Evolutionary conservation across 2,113 vertebrate genomes (phyloP).

Genomic region (Anhinga anhinga): DNA sequence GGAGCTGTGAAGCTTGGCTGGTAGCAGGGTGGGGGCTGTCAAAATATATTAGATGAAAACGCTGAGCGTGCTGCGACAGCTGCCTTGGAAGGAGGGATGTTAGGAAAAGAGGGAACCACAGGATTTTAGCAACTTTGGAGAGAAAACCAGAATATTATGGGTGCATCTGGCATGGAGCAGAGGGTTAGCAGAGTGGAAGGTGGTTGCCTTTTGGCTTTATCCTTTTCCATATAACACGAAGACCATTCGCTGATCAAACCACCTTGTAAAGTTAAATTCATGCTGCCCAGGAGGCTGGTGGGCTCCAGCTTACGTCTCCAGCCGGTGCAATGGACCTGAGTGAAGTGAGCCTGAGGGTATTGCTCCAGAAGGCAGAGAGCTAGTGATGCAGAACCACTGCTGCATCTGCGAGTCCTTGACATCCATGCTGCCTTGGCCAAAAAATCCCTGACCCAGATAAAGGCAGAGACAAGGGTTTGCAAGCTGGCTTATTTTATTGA

Average conservation of each 20-base stretch:
- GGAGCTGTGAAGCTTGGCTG: neutral
- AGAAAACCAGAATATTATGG: neutral
- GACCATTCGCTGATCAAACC: neutral
- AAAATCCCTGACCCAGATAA: neutral
- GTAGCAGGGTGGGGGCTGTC: neutral
- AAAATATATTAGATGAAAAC: neutral
- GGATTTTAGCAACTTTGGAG: neutral
- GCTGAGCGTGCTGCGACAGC: neutral
- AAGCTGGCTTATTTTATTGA: neutral
- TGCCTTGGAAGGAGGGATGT: neutral
- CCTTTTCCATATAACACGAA: rapidly evolving
- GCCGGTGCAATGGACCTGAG: neutral
- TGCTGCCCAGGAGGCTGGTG: neutral
- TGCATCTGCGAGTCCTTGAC: neutral
- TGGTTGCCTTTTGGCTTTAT: neutral
- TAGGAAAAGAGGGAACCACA: neutral
- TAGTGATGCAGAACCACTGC: neutral
- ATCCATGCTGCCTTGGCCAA: neutral
- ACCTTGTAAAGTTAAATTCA: neutral
- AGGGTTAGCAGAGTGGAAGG: neutral
- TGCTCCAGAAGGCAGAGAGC: rapidly evolving
- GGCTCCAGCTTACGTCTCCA: neutral
- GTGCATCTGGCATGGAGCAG: neutral
- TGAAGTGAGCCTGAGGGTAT: neutral
- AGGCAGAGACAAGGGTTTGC: neutral